These are phyloP conservation scores for Drosophila gunungcola DNA, from an alignment of 1,140 invertebrate genomes.

Conservation along the genomic window DNA sequence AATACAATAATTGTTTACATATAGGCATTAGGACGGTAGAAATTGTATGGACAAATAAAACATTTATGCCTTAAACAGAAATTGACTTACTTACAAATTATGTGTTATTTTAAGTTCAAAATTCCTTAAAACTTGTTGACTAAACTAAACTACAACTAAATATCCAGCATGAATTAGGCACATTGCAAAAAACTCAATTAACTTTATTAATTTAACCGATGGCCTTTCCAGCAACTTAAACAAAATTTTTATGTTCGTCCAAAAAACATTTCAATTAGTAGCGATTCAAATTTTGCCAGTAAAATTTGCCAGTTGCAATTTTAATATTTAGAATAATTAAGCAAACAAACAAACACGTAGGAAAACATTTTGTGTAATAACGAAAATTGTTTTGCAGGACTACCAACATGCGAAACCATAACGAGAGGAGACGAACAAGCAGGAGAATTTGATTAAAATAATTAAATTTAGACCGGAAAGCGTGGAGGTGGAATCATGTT, in stretches of 20 bases:
- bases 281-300: constrained; percentile 2
- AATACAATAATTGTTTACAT: too few species aligned
- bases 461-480: constrained; percentile 7
- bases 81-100: too few species aligned
- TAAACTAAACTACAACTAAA: too few species aligned
- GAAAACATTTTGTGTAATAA: constrained; percentile 28
- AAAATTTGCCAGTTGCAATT: constrained; percentile 2
- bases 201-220: constrained; percentile 5
- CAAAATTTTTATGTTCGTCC: neutral
- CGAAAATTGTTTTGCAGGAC: constrained; percentile 46
- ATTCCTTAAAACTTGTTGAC: neutral
- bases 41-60: too few species aligned
- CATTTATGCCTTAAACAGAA: too few species aligned
- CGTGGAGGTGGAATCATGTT: constrained; percentile 19
- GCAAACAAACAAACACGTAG: constrained; percentile 9
- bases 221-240: neutral
- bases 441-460: constrained; percentile 33
- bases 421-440: neutral
- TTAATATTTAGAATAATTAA: constrained; percentile 24
- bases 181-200: neutral
- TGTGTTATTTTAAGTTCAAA: too few species aligned
- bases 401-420: constrained; percentile 15
- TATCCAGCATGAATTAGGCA: neutral
- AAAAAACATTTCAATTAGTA: constrained; percentile 33
- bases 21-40: too few species aligned